Evolutionary conservation across 1,140 invertebrate species (phyloP).

Genomic region (Sarcophaga peregrina): DNA sequence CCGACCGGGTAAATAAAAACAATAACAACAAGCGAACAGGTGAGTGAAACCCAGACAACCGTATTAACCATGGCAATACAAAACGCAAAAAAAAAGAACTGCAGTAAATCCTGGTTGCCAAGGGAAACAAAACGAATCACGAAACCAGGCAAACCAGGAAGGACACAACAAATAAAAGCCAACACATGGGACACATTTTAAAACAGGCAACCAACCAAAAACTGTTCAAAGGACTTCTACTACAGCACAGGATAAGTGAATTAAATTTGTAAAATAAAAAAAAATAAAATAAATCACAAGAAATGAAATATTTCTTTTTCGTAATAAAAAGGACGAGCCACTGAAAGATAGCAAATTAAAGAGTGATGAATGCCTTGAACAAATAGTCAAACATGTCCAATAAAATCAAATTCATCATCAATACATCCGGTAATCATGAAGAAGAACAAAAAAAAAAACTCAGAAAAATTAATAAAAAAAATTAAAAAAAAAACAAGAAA

Average conservation of each 20-base stretch:
- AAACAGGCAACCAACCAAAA: not conserved
- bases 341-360: not conserved
- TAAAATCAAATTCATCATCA: constrained; percentile 43
- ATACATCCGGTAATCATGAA: constrained; percentile 37
- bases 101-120: constrained; percentile 10
- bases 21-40: constrained; percentile 28
- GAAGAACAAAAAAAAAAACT: not conserved
- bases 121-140: constrained; percentile 27
- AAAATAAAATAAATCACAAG: not conserved
- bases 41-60: constrained; percentile 38
- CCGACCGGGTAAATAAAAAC: constrained; percentile 27
- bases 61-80: constrained; percentile 33
- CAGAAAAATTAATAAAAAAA: too few relatives aligned
- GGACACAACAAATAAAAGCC: constrained; percentile 2
- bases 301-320: too few relatives aligned
- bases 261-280: not conserved
- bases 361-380: not conserved
- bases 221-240: constrained; percentile 6
- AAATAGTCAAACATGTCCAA: constrained; percentile 26
- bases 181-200: constrained; percentile 26
- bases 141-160: not conserved
- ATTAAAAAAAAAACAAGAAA: not conserved
- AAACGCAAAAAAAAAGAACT: too few relatives aligned
- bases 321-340: too few relatives aligned
- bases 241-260: not conserved